phyloP scores from a whole-genome alignment of 2,113 vertebrate species.

The Perca schrenkii region DNA sequence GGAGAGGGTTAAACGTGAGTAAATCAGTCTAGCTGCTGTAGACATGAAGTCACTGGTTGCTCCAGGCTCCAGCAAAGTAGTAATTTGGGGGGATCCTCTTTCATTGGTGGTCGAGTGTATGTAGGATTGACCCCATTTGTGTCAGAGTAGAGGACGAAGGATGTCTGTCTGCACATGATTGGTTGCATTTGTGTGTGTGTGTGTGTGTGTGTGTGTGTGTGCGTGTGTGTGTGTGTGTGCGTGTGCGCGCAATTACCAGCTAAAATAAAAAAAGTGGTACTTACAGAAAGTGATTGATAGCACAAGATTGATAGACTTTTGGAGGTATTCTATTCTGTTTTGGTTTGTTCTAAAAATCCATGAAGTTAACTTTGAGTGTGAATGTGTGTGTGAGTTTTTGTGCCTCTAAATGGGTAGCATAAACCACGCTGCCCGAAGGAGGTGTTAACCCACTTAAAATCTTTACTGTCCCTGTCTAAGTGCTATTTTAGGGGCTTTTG shows the following conservation, averaged over 20 bases:
- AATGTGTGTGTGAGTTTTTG: background rate
- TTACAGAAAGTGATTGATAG: slow-evolving; percentile 17
- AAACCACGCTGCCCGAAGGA: background rate
- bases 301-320: background rate
- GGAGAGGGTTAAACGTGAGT: slow-evolving; percentile 53
- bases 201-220: slow-evolving; percentile 3
- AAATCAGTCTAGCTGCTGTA: slow-evolving; percentile 61
- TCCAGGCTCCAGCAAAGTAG: slow-evolving; percentile 61
- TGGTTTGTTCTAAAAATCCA: background rate
- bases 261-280: background rate
- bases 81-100: slow-evolving; percentile 73
- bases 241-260: too few relatives aligned
- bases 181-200: slow-evolving; percentile 39
- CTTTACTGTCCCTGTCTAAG: slow-evolving; percentile 14
- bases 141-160: slow-evolving; percentile 35
- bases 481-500: slow-evolving; percentile 40
- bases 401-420: background rate
- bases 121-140: slow-evolving; percentile 60
- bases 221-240: slow-evolving; percentile 8
- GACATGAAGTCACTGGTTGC: slow-evolving; percentile 72
- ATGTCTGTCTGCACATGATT: slow-evolving; percentile 51
- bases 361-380: background rate
- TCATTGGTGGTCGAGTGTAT: slow-evolving; percentile 66
- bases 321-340: background rate
- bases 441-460: slow-evolving; percentile 26